Base-by-base conservation (phyloP, 2,113 vertebrate species). In the Centropristis striata region DNA sequence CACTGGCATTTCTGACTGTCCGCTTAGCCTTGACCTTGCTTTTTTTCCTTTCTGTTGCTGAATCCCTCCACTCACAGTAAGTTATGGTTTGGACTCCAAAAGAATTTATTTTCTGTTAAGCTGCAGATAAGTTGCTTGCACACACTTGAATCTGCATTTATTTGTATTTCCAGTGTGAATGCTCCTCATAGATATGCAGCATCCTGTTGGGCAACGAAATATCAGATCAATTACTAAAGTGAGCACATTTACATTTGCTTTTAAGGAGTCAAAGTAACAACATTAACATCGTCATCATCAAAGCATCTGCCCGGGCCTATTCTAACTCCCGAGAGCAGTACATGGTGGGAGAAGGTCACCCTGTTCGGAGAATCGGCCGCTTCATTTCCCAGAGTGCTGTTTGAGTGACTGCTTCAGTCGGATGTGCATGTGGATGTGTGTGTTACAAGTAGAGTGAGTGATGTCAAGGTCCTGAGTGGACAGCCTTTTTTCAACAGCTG, bases 361-460 rank as follows among this genome's bases (percentile, higher is more conserved):
- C 32, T 78, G 82, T 78, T 92, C 87, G 79, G 61, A 84, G 75
- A 87, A 79, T 60, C 27, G 49, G 46, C 82, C 74, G 88, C 84
- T 89, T 93, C 86, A 91, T 90, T 90, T 91, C 85, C 84, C 85
- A 85, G 72, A 93, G 85, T 92, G 85, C 86, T 84, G 50, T 77
- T 85, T 86, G 88, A 87, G 83, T 86, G 84, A 87, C 86, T 85
- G 75, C 71, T 36, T 82, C 1, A 44, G 57, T 61, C 32, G 14
- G 8, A 11, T 53, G 50, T 60, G 74, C 64, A 44, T 47, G 57
- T 67, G 68, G 12, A 41, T 79, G 53, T 71, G 80, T 75, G 77
- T 78, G 61, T 78, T 73, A 51, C 78, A 47, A 37, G 25, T 27
- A 57, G 89, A 86, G 85, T 81, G 83, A 89, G 84, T 72, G 77